A percentile compares a stretch with the other conserved stretches of the same genome.
Evolutionary conservation across 2,113 vertebrate genomes (phyloP).

Genomic region (Felis catus): F.catus_Fca126_mat1.0 CM031413.1:64817501-64818000

Average conservation of each 20-base stretch:
- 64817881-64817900: neutral
- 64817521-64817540: neutral
- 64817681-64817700: neutral
- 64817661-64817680: neutral
- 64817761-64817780: neutral
- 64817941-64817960: neutral
- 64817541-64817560: neutral
- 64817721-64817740: neutral
- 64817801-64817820: neutral
- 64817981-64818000: neutral
- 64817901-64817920: neutral
- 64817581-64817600: neutral
- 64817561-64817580: neutral
- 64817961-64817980: neutral
- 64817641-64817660: neutral
- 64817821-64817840: neutral
- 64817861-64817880: neutral
- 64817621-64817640: neutral
- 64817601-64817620: neutral
- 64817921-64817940: neutral
- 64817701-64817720: neutral
- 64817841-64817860: neutral
- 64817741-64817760: neutral
- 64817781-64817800: neutral
- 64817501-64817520: no score